Percentiles rank a stretch among this genome's conserved stretches.
Evolutionary conservation across 1,140 invertebrate species (phyloP).

Genomic region (Aplysia californica): DNA sequence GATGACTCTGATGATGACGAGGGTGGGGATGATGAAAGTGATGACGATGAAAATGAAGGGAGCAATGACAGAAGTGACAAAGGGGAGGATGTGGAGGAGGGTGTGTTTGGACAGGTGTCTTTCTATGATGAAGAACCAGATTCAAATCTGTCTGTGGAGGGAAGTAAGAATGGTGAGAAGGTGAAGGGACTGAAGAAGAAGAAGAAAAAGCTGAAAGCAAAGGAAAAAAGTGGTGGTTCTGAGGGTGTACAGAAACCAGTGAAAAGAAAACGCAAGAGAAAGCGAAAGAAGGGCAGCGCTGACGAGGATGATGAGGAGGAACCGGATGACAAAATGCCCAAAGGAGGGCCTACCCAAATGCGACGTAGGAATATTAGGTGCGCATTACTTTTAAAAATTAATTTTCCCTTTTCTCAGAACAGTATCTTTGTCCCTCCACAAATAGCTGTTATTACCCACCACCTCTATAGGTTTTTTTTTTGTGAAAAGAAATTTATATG

Average conservation of each 20-base stretch:
- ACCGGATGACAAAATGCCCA: slow-evolving; percentile 22
- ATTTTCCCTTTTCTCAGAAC: neutral
- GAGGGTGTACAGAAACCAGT: slow-evolving; percentile 12
- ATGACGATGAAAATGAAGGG: slow-evolving; percentile 29
- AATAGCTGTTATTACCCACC: neutral
- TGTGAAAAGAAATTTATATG: neutral
- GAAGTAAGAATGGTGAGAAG: slow-evolving; percentile 12
- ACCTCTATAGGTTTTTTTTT: neutral
- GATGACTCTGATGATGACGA: slow-evolving; percentile 44
- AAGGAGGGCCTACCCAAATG: slow-evolving; percentile 24
- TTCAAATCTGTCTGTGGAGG: slow-evolving; percentile 28
- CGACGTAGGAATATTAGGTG: slow-evolving; percentile 59
- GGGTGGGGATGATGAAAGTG: slow-evolving; percentile 37
- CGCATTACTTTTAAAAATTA: neutral
- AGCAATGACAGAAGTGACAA: slow-evolving; percentile 27
- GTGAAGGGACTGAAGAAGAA: slow-evolving; percentile 32
- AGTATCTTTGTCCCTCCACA: neutral
- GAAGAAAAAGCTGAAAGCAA: slow-evolving; percentile 40
- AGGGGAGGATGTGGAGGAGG: slow-evolving; percentile 40
- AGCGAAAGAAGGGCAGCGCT: slow-evolving; percentile 17
- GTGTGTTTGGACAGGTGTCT: slow-evolving; percentile 20
- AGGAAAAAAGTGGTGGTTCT: neutral
- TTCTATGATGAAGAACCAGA: slow-evolving; percentile 29
- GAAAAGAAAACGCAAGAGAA: slow-evolving; percentile 18
- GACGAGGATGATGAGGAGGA: slow-evolving; percentile 30